These are phyloP conservation scores for Camponotus floridanus DNA, from an alignment of 1,140 invertebrate genomes.

Conservation along the genomic window DNA sequence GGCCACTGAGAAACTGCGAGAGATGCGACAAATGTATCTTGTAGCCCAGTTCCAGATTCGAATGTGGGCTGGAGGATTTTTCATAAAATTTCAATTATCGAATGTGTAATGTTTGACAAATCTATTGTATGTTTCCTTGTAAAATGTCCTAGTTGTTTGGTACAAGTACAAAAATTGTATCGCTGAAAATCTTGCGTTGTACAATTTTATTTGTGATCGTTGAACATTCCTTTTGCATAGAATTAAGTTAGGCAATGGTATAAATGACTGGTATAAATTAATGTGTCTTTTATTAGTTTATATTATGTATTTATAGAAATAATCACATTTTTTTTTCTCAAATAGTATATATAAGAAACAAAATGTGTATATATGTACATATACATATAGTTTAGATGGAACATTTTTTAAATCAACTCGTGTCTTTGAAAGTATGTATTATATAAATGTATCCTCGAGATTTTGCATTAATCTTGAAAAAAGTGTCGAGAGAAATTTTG, in stretches of 20 bases:
- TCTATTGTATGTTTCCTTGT: neutral
- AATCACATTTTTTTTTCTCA: neutral
- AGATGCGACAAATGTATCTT: slow-evolving; percentile 31
- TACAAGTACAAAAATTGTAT: neutral
- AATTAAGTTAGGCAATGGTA: slow-evolving; percentile 46
- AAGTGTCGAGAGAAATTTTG: neutral
- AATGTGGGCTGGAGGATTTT: neutral
- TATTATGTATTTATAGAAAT: slow-evolving; percentile 19
- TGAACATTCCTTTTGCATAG: slow-evolving; percentile 24
- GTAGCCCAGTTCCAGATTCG: slow-evolving; percentile 15
- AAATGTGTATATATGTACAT: neutral
- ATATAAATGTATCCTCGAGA: neutral
- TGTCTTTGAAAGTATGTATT: neutral
- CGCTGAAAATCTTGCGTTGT: neutral
- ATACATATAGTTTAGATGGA: slow-evolving; percentile 15
- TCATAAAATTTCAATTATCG: slow-evolving; percentile 3
- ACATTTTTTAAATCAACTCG: neutral
- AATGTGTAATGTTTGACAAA: slow-evolving; percentile 9
- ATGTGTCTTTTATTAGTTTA: slow-evolving; percentile 53
- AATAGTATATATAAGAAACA: neutral
- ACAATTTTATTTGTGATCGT: slow-evolving; percentile 39
- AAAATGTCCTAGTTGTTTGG: neutral
- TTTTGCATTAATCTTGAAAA: neutral
- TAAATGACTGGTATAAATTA: slow-evolving; percentile 19
- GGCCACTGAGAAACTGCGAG: slow-evolving; percentile 29